Percentiles rank a stretch among this genome's conserved stretches.
Evolutionary conservation across 2,113 vertebrate species (phyloP).

Genomic region (Plotosus lineatus): DNA sequence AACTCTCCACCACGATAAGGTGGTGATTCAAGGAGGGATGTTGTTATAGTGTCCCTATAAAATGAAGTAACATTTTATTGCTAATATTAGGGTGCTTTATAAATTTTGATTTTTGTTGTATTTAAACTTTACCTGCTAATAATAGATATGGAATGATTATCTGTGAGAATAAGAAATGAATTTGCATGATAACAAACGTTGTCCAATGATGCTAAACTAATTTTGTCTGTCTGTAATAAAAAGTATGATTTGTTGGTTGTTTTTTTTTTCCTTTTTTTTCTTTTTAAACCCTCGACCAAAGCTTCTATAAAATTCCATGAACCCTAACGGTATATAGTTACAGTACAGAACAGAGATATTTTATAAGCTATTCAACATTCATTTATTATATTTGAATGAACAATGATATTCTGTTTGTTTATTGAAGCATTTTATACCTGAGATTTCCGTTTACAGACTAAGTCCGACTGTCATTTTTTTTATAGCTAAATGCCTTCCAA

Average conservation of each 20-base stretch:
- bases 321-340: neutral
- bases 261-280: neutral
- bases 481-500: neutral
- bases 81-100: neutral
- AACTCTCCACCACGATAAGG: too few species aligned
- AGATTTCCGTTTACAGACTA: neutral
- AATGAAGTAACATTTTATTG: neutral
- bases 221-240: conserved; percentile 9
- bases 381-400: neutral
- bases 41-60: too few species aligned
- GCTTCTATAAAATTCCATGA: neutral
- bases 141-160: neutral
- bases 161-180: neutral
- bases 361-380: neutral
- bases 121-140: neutral
- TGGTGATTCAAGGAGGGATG: too few species aligned
- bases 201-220: neutral
- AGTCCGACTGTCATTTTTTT: neutral
- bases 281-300: neutral
- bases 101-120: neutral
- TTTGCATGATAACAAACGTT: neutral
- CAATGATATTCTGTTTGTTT: neutral
- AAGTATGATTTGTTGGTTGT: neutral
- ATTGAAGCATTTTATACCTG: neutral
- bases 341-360: too few species aligned